Percentiles rank a stretch among this genome's conserved stretches.
Conservation (phyloP, 1,140 invertebrate genomes). For the Chlorops oryzae region DNA sequence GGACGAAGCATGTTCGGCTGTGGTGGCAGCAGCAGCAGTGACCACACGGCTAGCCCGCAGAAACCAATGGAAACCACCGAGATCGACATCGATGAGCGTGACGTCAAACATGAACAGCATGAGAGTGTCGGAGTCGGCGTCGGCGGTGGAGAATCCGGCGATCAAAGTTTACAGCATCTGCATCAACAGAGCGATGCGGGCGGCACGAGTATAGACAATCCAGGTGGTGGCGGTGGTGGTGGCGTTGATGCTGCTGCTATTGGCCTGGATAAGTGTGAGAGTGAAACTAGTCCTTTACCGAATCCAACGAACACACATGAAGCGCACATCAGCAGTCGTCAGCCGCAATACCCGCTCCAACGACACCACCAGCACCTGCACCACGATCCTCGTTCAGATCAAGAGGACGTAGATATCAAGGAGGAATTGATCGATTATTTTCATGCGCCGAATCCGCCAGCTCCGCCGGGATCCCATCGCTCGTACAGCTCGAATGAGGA, state of each 20-base stretch:
- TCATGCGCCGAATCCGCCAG: slow-evolving; percentile 30
- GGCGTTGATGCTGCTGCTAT: slow-evolving; percentile 14
- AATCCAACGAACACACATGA: slow-evolving; percentile 43
- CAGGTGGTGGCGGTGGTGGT: slow-evolving; percentile 11
- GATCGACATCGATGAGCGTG: slow-evolving; percentile 35
- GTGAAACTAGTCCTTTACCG: slow-evolving; percentile 36
- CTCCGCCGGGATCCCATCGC: slow-evolving; percentile 38
- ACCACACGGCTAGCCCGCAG: slow-evolving; percentile 35
- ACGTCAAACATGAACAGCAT: slow-evolving; percentile 29
- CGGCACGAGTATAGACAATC: background rate
- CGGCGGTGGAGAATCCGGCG: no score
- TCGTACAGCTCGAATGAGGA: slow-evolving; percentile 43
- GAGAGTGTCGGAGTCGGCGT: no score
- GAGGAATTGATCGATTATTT: slow-evolving; percentile 42
- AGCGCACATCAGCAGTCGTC: slow-evolving; percentile 34
- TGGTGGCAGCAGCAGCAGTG: slow-evolving; percentile 39
- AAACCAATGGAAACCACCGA: slow-evolving; percentile 43
- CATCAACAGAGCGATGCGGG: no score
- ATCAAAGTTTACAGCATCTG: no score
- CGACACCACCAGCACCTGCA: background rate
- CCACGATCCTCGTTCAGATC: slow-evolving; percentile 6
- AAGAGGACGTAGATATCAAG: slow-evolving; percentile 37
- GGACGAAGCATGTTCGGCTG: slow-evolving; percentile 19
- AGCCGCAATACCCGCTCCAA: slow-evolving; percentile 15
- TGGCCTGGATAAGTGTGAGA: slow-evolving; percentile 7